phyloP scores from a whole-genome alignment of 2,888 invertebrate genomes.

The Seira ritae region DNA sequence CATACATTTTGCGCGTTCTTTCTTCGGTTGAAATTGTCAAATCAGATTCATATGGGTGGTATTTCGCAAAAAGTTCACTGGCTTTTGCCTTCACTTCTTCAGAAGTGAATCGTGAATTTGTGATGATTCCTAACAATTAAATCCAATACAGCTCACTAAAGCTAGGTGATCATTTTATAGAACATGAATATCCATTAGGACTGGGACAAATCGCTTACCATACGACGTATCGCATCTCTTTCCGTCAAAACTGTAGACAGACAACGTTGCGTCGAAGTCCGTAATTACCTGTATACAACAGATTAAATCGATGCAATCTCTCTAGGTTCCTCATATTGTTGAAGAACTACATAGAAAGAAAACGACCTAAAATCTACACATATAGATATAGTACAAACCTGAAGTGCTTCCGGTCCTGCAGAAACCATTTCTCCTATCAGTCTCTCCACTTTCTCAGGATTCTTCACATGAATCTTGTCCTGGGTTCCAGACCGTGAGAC shows the following conservation, averaged over 20 bases:
- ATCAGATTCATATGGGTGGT: constrained; percentile 90
- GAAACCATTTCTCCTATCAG: constrained; percentile 38
- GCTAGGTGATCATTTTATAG: constrained; percentile 74
- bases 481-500: constrained; percentile 39
- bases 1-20: constrained; percentile 81
- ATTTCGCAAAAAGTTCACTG: constrained; percentile 81
- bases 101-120: constrained; percentile 84
- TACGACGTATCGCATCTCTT: constrained; percentile 86
- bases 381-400: constrained; percentile 34
- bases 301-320: not conserved
- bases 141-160: too few species aligned
- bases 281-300: constrained; percentile 83
- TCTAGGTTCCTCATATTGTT: not conserved
- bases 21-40: constrained; percentile 83
- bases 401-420: constrained; percentile 57
- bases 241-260: constrained; percentile 86
- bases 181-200: too few species aligned
- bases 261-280: constrained; percentile 93
- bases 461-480: constrained; percentile 36
- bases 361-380: not conserved
- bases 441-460: constrained; percentile 50
- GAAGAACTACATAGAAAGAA: too few species aligned
- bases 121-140: constrained; percentile 82
- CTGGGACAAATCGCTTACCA: constrained; percentile 80
- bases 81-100: constrained; percentile 81